Evolutionary conservation across 2,113 vertebrate species (phyloP).

Genomic region (Poeciliopsis prolifica): DNA sequence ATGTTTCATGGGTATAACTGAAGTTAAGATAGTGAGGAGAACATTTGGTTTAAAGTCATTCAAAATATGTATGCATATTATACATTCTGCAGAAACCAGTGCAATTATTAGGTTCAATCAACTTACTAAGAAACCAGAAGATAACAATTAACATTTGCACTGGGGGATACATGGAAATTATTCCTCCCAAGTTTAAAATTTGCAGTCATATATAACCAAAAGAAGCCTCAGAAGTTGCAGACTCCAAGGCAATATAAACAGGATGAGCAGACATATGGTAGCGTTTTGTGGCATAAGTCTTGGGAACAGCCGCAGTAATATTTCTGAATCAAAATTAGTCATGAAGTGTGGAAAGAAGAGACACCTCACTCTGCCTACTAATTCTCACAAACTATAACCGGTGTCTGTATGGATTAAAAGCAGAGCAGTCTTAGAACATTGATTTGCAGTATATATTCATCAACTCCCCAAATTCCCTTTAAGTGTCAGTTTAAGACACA

Average conservation of each 20-base stretch:
- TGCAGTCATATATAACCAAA: neutral
- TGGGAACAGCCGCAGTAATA: neutral
- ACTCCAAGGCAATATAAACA: neutral
- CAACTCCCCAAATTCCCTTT: constrained; percentile 2
- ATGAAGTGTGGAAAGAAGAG: neutral
- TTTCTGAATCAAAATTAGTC: neutral
- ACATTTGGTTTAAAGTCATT: neutral
- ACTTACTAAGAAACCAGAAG: neutral
- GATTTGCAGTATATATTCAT: constrained; percentile 51
- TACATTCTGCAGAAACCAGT: neutral
- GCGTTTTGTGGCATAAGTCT: neutral
- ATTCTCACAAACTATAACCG: neutral
- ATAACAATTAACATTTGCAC: neutral
- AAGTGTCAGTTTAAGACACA: constrained; percentile 50
- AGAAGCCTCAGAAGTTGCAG: neutral
- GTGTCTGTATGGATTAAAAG: constrained; percentile 28
- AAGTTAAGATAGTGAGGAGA: neutral
- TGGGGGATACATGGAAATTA: neutral
- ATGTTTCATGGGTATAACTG: neutral
- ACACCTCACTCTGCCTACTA: neutral
- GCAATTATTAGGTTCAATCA: neutral
- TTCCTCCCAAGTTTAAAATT: neutral
- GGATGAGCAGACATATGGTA: neutral
- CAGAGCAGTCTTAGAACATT: constrained; percentile 23
- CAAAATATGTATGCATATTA: neutral